Conservation (phyloP, 35 echinoderm and acorn worm species). For the Hemicentrotus pulcherrimus region DNA sequence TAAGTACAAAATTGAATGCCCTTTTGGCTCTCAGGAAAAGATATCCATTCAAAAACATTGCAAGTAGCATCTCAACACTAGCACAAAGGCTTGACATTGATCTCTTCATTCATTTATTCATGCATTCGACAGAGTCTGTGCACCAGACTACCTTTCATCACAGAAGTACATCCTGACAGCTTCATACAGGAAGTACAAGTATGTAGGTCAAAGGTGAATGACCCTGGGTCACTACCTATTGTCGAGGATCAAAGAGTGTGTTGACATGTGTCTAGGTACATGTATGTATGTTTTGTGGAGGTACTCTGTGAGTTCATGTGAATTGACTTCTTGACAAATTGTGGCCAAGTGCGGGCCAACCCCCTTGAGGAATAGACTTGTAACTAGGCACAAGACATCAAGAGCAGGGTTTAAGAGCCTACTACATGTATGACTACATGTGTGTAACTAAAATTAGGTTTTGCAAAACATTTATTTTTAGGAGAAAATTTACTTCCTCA, state of each 20-base stretch:
- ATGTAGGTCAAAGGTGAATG: constrained; percentile 33
- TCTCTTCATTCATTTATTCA: background rate
- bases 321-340: constrained; percentile 19
- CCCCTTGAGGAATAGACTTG: constrained; percentile 1
- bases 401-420: background rate
- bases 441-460: background rate
- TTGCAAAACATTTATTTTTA: background rate
- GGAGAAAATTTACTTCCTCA: background rate
- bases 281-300: background rate
- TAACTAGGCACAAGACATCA: background rate
- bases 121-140: background rate
- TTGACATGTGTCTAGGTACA: background rate
- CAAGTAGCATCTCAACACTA: no score
- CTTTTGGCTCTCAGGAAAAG: no score
- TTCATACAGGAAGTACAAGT: constrained; percentile 7
- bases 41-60: no score
- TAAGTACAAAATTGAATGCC: no score
- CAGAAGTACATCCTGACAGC: background rate
- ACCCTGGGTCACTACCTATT: constrained; percentile 16
- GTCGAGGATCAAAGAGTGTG: constrained; percentile 16
- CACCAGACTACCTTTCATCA: background rate
- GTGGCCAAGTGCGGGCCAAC: background rate
- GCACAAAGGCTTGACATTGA: background rate
- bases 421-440: no score
- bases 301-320: background rate